A percentile compares a stretch with the other conserved stretches of the same genome.
These are phyloP conservation scores for Macrosteles quadrilineatus DNA, from an alignment of 1,140 invertebrate species.

Conservation along the genomic window DNA sequence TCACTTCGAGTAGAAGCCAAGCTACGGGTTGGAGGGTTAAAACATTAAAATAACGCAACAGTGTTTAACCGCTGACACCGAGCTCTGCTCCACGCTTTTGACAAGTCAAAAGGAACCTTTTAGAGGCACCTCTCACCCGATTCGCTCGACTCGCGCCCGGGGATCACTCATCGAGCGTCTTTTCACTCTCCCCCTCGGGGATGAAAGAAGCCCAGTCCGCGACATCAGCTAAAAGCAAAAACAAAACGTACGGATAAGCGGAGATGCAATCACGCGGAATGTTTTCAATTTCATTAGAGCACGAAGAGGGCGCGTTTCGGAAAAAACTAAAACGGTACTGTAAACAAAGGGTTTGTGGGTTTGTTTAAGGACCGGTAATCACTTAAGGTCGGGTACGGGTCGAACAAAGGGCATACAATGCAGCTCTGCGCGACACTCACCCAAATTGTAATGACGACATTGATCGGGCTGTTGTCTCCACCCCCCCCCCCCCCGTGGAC, in stretches of 20 bases:
- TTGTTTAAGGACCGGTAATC: constrained; percentile 14
- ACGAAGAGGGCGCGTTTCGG: background rate
- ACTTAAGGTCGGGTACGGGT: constrained; percentile 5
- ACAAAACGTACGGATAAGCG: background rate
- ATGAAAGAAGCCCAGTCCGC: too few relatives aligned
- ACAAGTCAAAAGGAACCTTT: too few relatives aligned
- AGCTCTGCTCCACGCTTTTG: too few relatives aligned
- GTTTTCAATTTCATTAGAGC: constrained; percentile 5
- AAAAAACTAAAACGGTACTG: constrained; percentile 4
- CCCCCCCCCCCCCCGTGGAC: background rate
- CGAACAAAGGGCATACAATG: background rate
- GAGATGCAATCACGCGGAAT: background rate
- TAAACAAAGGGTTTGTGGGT: constrained; percentile 11
- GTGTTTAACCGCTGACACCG: too few relatives aligned
- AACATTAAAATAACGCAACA: too few relatives aligned
- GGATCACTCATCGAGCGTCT: too few relatives aligned
- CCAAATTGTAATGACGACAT: constrained; percentile 13
- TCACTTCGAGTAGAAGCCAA: too few relatives aligned
- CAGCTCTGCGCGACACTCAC: background rate
- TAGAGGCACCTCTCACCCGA: too few relatives aligned
- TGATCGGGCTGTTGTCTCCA: background rate
- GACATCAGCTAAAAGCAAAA: background rate
- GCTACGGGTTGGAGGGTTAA: too few relatives aligned
- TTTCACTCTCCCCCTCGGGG: too few relatives aligned
- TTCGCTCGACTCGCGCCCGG: too few relatives aligned